Base-by-base conservation (phyloP, 2,113 vertebrate species). In the Platysteira castanea region DNA sequence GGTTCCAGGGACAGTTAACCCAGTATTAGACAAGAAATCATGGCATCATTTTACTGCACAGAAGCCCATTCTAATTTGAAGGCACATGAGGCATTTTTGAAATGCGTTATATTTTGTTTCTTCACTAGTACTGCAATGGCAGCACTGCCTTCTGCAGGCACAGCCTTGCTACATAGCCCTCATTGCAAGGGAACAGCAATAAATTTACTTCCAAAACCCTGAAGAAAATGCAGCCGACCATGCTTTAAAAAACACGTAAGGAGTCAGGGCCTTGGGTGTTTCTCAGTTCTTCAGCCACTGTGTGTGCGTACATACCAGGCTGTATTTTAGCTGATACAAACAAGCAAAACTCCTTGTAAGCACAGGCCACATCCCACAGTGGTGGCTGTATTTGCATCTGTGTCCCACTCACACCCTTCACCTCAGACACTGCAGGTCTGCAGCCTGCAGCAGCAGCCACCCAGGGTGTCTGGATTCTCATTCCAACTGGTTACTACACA, bases 211-310 rank as follows among this genome's bases (percentile, higher is more conserved):
- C 7, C 30, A 20, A 30, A 76, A 41, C 28, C 17, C 6, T 0
- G 3, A 18, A 49, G 10, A 37, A 73, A 73, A 41, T 0, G 1
- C 31, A 69, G 46, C 15, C 1, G 0, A 17, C 2, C 10, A 1
- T 41, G 9, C 26, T 50, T 65, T 59, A 37, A 49, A 41, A 57
- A 52, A 37, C 15, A 41, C 5, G 37, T 28, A 19, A 41, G 13
- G 22, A 59, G 28, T 50, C 27, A n/a, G 37, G 23, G 42, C 26
- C 42, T 37, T 16, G 18, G 9, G 6, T 46, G 15, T 49, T 80
- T 54, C 54, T n/a, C 26, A 20, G 33, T 39, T 65, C 63, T 69
- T 71, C 35, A 39, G 16, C 27, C 30, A 6, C 56, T 69, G 42
- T 15, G 7, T 16, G 14, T 3, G 7, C 15, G 49, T 5, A 21